Evolutionary conservation across 1,140 invertebrate genomes (phyloP), one percentile per base, ranked within the genome.

Genomic region (Cyphomyrmex costatus): DNA sequence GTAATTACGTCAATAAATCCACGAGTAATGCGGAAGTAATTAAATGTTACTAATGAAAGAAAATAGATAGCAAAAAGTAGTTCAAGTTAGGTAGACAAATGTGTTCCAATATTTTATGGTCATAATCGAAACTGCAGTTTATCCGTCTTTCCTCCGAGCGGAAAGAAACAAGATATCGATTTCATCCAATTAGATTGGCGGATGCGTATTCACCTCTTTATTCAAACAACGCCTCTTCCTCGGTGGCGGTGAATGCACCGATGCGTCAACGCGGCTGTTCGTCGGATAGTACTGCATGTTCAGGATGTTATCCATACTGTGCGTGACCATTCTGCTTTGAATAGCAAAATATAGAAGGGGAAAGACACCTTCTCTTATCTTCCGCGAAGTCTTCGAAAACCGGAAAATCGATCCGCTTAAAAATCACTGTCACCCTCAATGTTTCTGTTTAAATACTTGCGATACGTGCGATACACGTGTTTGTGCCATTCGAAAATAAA

Each of bases 271-370:
- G 53, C 93, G 88, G 83, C 85, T 92, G 19, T 90, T 89, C 16
- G 94, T 89, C 66, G 90, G 86, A 66, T 94, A 95, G 92, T 94
- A 94, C 80, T 95, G 94, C 94, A 95, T 95, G 73, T 92, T 94
- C 83, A 95, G 92, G 91, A 95, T 95, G 78, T 95, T 95, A 70
- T 95, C 94, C 93, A 95, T 94, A 74, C 94, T 95, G 65, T 95
- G 94, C 42, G 94, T 95, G 51, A 95, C 94, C 95, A 95, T 95
- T 30, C 78, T 93, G 88, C 10, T 10, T 30, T 2, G 3, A 16
- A 4, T 24, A 33, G 2, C 24, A n/a, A 33, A 49, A 56, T 65
- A n/a, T 51, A 14, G 2, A 24, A 21, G 60, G 12, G 24, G 2
- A 24, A n/a, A 60, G 4, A 6, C 8, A 42, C 6, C 27, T 33